Evolutionary conservation across 2,797 vertebrate species (phyloP).

Genomic region (Trachurus trachurus): DNA sequence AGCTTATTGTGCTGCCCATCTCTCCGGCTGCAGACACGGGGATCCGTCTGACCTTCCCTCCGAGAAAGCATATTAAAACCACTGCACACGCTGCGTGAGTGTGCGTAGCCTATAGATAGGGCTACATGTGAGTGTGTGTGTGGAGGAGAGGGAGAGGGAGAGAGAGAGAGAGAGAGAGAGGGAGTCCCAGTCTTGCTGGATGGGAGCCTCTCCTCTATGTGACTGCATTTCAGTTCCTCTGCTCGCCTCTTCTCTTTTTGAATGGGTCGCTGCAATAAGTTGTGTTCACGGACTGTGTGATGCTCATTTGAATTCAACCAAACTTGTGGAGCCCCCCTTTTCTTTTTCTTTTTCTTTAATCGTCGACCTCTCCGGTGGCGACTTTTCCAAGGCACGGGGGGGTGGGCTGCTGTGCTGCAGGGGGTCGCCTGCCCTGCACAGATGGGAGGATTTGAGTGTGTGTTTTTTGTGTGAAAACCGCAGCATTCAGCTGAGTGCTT

Average conservation of each 20-base stretch:
- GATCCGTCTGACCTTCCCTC: slow-evolving; percentile 67
- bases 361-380: slow-evolving; percentile 7
- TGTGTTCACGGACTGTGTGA: slow-evolving; percentile 25
- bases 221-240: slow-evolving; percentile 1
- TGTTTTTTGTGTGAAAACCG: slow-evolving; percentile 9
- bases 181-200: slow-evolving; percentile 30
- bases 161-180: slow-evolving; percentile 19
- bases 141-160: slow-evolving; percentile 4
- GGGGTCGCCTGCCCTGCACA: slow-evolving; percentile 10
- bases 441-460: slow-evolving; percentile 7
- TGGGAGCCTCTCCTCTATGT: slow-evolving; percentile 10
- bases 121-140: background rate
- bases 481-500: slow-evolving; percentile 16
- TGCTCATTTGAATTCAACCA: slow-evolving; percentile 36
- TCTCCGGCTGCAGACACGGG: slow-evolving; percentile 34
- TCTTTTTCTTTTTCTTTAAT: background rate
- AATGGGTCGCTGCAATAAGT: slow-evolving; percentile 38
- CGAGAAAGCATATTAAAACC: slow-evolving; percentile 46
- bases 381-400: slow-evolving; percentile 30
- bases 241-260: slow-evolving; percentile 5
- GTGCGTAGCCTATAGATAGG: too few relatives aligned
- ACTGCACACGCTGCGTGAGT: slow-evolving; percentile 25
- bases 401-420: background rate
- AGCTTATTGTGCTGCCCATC: slow-evolving; percentile 56
- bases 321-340: slow-evolving; percentile 60